These are phyloP conservation scores for Oreotragus oreotragus DNA, from an alignment of 2,113 vertebrate genomes.

Conservation along the genomic window DNA sequence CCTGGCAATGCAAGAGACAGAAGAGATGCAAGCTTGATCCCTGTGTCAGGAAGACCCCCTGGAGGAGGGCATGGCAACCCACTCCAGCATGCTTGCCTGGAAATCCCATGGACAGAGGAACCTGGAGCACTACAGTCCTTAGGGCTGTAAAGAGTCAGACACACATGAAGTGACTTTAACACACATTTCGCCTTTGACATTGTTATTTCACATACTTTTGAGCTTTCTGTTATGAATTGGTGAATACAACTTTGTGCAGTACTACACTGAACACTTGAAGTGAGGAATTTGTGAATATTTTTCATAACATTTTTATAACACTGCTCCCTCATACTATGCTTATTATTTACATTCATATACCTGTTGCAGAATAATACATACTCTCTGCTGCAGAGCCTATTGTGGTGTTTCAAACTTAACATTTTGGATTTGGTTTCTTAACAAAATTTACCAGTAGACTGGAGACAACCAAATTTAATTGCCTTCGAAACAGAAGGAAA, in stretches of 20 bases:
- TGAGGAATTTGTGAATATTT: background rate
- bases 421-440: background rate
- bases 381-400: background rate
- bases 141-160: background rate
- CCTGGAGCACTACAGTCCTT: background rate
- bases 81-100: background rate
- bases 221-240: background rate
- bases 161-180: background rate
- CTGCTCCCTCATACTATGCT: rapidly evolving
- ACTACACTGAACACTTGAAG: background rate
- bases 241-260: background rate
- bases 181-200: background rate
- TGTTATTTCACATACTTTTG: background rate
- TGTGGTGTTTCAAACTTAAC: background rate
- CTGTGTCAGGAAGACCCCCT: background rate
- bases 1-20: background rate
- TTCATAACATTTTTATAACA: background rate
- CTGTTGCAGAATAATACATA: background rate
- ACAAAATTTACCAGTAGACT: background rate
- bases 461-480: conserved; percentile 44
- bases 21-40: background rate
- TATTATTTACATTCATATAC: background rate
- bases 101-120: background rate
- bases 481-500: conserved; percentile 30
- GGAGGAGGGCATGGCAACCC: background rate